Percentiles rank a stretch among this genome's conserved stretches.
Evolutionary conservation across 2,888 invertebrate genomes (phyloP).

Genomic region (Cabera pusaria): DNA sequence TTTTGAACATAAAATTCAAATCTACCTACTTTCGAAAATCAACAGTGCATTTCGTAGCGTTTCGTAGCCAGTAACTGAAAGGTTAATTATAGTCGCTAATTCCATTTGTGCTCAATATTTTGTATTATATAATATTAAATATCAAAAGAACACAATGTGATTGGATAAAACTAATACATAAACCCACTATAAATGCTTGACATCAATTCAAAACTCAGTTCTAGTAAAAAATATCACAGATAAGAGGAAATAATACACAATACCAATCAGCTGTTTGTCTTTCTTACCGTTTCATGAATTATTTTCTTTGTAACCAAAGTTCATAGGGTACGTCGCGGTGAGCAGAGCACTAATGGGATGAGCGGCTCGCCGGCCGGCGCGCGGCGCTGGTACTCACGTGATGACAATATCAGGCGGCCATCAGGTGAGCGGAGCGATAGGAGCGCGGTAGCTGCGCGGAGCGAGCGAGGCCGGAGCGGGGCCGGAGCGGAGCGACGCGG

Average conservation of each 20-base stretch:
- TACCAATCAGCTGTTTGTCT: no score
- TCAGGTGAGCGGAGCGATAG: slow-evolving; percentile 45
- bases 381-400: slow-evolving; percentile 43
- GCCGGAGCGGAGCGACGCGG: slow-evolving; percentile 37
- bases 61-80: slow-evolving; percentile 8
- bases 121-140: no score
- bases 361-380: slow-evolving; percentile 23
- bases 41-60: slow-evolving; percentile 3
- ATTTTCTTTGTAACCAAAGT: slow-evolving; percentile 12
- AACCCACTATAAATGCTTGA: no score
- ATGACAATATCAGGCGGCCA: slow-evolving; percentile 62
- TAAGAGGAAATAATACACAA: no score
- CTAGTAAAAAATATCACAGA: no score
- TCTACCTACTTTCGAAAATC: no score
- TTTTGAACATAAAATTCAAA: no score
- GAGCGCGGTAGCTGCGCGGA: slow-evolving; percentile 36
- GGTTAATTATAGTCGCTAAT: not conserved
- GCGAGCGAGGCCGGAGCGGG: slow-evolving; percentile 33
- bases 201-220: no score
- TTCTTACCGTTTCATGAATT: slow-evolving; percentile 10
- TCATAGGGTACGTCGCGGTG: slow-evolving; percentile 7
- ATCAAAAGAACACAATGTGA: no score
- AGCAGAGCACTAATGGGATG: slow-evolving; percentile 13
- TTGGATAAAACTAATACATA: no score
- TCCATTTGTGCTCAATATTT: slow-evolving; percentile 8